Conservation (phyloP, 92 coral and sea anemone genomes). For the Porites rus region DNA sequence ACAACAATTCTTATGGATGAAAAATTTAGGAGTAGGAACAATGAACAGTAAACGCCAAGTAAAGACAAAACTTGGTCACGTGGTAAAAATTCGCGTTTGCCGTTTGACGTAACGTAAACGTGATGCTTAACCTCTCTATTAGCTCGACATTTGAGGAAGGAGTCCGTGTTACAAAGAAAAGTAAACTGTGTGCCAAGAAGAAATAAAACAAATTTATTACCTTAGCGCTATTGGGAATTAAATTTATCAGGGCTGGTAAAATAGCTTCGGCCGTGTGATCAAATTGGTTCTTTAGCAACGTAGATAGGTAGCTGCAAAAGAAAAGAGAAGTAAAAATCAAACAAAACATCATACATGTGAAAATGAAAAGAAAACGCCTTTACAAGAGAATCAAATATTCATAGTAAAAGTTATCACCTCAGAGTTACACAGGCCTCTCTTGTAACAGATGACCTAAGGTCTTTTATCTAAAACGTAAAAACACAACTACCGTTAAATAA, state of each 20-base stretch:
- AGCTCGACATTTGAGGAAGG: too few species aligned
- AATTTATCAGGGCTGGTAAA: conserved; percentile 85
- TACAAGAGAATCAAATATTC: background rate
- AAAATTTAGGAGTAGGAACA: too few species aligned
- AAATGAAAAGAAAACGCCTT: background rate
- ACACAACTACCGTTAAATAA: background rate
- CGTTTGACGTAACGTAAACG: too few species aligned
- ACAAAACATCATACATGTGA: background rate
- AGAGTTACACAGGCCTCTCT: conserved; percentile 96
- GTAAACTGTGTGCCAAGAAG: background rate
- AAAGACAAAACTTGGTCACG: too few species aligned
- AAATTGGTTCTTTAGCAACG: conserved; percentile 87
- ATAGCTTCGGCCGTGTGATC: conserved; percentile 97
- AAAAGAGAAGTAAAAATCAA: background rate
- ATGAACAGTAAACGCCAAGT: too few species aligned
- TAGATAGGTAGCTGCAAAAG: conserved; percentile 79
- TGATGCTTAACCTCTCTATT: too few species aligned
- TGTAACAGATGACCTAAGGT: conserved; percentile 88
- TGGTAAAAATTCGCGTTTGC: too few species aligned
- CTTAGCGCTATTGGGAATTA: conserved; percentile 95
- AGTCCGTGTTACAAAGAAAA: too few species aligned
- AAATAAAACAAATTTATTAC: conserved; percentile 30
- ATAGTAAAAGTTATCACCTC: conserved; percentile 52
- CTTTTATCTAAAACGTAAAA: conserved; percentile 78
- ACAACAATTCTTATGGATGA: too few species aligned